Conservation (phyloP, 53 echinoderm and acorn worm genomes). For the Hippasteria phrygiana region DNA sequence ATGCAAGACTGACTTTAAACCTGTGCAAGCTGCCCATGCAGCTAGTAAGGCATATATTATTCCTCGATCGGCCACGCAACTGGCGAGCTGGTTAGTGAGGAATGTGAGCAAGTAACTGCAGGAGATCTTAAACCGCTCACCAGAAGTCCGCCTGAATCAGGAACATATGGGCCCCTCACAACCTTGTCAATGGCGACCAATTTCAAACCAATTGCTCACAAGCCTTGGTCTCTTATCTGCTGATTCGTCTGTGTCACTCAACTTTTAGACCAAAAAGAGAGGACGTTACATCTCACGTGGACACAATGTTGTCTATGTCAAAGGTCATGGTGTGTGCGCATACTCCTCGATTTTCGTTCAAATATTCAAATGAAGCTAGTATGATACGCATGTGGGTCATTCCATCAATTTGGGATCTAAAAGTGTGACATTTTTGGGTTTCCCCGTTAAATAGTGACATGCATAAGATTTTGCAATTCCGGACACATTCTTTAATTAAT, state of each 20-base stretch:
- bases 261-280: neutral
- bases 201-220: conserved; percentile 40
- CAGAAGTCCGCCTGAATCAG: neutral
- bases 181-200: neutral
- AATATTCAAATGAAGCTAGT: no score
- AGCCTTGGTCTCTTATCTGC: conserved; percentile 32
- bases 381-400: no score
- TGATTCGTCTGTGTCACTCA: neutral
- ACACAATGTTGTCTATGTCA: conserved; percentile 43
- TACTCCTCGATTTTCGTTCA: neutral
- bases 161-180: neutral
- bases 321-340: conserved; percentile 24
- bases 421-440: no score
- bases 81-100: conserved; percentile 16
- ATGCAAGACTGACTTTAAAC: no score
- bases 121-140: conserved; percentile 3
- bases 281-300: neutral
- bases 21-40: no score
- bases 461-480: no score
- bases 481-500: no score
- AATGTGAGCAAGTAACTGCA: conserved; percentile 6
- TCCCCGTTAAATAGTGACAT: no score
- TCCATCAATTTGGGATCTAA: no score
- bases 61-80: neutral
- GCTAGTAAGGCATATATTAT: no score